Evolutionary conservation across 1,140 invertebrate species (phyloP).

Genomic region (Trichomalopsis sarcophagae): DNA sequence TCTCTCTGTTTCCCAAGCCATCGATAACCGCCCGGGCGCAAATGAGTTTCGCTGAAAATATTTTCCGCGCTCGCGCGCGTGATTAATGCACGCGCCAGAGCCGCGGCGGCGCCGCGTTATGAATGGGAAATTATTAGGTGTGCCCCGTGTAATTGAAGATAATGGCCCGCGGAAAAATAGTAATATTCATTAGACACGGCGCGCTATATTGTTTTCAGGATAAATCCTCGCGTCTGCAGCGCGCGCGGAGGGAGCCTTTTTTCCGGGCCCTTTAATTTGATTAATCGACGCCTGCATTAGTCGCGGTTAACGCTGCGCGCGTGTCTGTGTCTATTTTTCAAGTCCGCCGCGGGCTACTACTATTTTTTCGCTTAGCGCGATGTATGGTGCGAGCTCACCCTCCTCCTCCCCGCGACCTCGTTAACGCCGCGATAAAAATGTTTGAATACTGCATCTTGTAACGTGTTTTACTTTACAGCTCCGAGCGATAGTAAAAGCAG

Average conservation of each 20-base stretch:
- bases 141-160: slow-evolving; percentile 13
- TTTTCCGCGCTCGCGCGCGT: neutral
- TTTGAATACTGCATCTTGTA: neutral
- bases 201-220: neutral
- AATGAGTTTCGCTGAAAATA: slow-evolving; percentile 8
- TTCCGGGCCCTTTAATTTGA: neutral
- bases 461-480: neutral
- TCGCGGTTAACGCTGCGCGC: too few relatives aligned
- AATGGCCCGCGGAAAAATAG: slow-evolving; percentile 2
- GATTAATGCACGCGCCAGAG: neutral
- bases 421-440: neutral
- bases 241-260: too few relatives aligned
- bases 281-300: neutral
- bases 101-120: neutral
- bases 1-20: too few relatives aligned
- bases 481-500: neutral
- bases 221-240: neutral
- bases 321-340: neutral
- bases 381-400: too few relatives aligned
- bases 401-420: neutral
- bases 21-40: slow-evolving; percentile 15
- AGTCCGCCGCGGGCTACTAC: neutral
- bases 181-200: neutral
- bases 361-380: too few relatives aligned
- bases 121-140: slow-evolving; percentile 2